Evolutionary conservation across 1,140 invertebrate genomes (phyloP).

Genomic region (Globodera rostochiensis): DNA sequence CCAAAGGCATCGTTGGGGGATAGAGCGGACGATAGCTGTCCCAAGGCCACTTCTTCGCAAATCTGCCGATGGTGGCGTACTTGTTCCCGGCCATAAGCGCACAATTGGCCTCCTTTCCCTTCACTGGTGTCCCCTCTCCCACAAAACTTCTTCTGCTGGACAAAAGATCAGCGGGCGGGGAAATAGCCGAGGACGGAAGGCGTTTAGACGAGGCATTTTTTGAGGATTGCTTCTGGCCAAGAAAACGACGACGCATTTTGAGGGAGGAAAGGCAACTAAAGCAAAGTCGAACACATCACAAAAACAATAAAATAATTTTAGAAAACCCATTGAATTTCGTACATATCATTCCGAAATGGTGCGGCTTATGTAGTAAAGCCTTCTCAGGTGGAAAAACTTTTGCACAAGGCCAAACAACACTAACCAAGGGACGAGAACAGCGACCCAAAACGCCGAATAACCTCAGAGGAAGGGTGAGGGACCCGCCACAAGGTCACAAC

Average conservation of each 20-base stretch:
- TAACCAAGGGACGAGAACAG: background rate
- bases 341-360: background rate
- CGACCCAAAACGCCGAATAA: background rate
- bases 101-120: background rate
- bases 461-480: too few relatives aligned
- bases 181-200: background rate
- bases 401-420: background rate
- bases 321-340: background rate
- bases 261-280: background rate
- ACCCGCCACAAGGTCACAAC: too few relatives aligned
- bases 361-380: background rate
- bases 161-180: background rate
- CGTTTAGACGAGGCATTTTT: background rate
- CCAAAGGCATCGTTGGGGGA: background rate
- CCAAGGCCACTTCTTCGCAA: conserved; percentile 20
- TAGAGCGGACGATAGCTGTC: background rate
- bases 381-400: too few relatives aligned
- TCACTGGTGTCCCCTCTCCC: background rate
- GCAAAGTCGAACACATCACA: background rate
- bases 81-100: conserved; percentile 22
- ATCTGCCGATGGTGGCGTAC: conserved; percentile 17
- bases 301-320: background rate
- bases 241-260: conserved; percentile 6
- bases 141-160: conserved; percentile 1
- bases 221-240: conserved; percentile 10